Conservation (phyloP, 2,888 invertebrate species). For the Lasioglossum marginatum region DNA sequence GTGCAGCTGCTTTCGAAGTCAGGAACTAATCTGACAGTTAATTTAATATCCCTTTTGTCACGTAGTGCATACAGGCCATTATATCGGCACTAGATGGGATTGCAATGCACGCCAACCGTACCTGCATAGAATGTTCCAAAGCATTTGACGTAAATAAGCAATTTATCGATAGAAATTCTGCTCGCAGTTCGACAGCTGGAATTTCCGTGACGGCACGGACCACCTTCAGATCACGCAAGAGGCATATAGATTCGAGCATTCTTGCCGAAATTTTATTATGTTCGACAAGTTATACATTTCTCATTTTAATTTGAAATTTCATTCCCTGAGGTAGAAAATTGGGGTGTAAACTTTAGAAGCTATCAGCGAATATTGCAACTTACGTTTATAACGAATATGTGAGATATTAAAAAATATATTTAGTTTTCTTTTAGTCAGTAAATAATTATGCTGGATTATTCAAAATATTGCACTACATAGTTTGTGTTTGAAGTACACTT, state of each 20-base stretch:
- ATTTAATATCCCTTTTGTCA: constrained; percentile 42
- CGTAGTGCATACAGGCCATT: constrained; percentile 24
- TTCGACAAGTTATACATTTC: neutral
- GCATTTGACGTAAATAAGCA: constrained; percentile 60
- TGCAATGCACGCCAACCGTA: constrained; percentile 33
- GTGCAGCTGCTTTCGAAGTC: constrained; percentile 35
- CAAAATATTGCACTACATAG: neutral
- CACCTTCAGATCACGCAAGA: constrained; percentile 18
- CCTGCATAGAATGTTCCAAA: constrained; percentile 41
- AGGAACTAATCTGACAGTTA: constrained; percentile 47
- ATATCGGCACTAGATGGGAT: constrained; percentile 37
- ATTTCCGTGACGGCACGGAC: constrained; percentile 27
- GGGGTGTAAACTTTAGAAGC: neutral
- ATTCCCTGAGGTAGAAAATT: neutral
- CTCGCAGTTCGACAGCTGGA: constrained; percentile 36
- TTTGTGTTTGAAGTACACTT: neutral
- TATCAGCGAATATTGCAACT: neutral
- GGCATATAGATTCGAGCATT: neutral
- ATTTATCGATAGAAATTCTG: constrained; percentile 49
- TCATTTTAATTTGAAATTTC: neutral
- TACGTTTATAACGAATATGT: neutral
- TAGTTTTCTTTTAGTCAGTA: neutral
- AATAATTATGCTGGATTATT: neutral
- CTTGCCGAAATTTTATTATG: neutral
- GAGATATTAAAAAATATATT: neutral